A percentile compares a stretch with the other conserved stretches of the same genome.
Conservation (phyloP, 2,888 invertebrate species). For the Clepsis dumicolana region DNA sequence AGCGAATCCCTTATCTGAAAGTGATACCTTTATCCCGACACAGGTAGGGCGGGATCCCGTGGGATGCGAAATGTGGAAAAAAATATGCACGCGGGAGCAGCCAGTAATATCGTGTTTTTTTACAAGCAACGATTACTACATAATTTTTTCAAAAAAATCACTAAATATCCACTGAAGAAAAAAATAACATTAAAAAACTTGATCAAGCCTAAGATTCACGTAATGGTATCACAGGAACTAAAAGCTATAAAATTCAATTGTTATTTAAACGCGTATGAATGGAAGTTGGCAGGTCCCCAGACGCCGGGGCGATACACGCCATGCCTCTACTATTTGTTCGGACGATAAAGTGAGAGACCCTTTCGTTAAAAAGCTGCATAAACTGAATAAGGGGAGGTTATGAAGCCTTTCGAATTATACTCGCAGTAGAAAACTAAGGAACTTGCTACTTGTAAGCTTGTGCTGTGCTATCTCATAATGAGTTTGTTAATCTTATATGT, state of each 20-base stretch:
- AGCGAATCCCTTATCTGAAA: no score
- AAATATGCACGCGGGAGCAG: no score
- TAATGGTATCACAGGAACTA: background rate
- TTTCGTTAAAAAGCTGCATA: background rate
- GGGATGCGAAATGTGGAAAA: no score
- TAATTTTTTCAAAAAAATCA: no score
- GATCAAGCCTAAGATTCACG: background rate
- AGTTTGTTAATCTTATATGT: no score
- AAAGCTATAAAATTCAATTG: conserved; percentile 12
- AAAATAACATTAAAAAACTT: background rate
- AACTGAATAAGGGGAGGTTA: background rate
- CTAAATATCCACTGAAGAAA: no score
- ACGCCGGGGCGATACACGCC: background rate
- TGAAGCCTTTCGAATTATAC: background rate
- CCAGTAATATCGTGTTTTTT: no score
- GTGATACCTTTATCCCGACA: no score
- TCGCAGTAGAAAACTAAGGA: background rate
- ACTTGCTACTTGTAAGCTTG: background rate
- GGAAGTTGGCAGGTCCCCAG: conserved; percentile 7
- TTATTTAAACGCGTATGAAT: conserved; percentile 10
- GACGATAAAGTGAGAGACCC: background rate
- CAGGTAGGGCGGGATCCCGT: no score
- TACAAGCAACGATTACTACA: no score
- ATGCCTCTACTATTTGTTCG: background rate
- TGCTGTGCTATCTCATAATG: no score